phyloP scores from a whole-genome alignment of 2,797 vertebrate genomes.

The Holocentrus rufus region DNA sequence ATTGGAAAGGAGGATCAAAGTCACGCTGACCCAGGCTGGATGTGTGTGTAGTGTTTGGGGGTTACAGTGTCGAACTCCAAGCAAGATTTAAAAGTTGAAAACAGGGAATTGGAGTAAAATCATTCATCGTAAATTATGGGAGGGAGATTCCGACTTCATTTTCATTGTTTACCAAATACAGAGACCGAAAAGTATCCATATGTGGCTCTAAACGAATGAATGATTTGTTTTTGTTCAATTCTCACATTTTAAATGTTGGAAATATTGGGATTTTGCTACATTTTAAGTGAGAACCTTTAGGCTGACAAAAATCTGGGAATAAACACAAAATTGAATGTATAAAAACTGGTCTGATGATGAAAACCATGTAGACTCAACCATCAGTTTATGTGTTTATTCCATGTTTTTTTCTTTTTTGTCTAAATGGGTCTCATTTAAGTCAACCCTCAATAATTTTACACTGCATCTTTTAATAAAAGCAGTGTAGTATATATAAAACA shows the following conservation, averaged over 20 bases:
- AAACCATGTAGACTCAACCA: no score
- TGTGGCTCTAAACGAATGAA: background rate
- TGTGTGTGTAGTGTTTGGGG: background rate
- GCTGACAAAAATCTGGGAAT: no score
- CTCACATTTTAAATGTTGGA: background rate
- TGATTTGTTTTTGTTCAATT: background rate
- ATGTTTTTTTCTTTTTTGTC: no score
- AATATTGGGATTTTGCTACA: background rate
- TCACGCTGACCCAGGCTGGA: background rate
- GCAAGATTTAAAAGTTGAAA: slow-evolving; percentile 2
- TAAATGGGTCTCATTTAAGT: no score
- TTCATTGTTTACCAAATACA: slow-evolving; percentile 10
- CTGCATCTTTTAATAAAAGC: no score
- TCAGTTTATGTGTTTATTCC: no score
- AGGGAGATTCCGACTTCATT: background rate
- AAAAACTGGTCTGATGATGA: no score
- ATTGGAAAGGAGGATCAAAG: slow-evolving; percentile 39
- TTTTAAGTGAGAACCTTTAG: no score
- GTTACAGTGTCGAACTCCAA: slow-evolving; percentile 25
- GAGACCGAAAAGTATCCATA: background rate
- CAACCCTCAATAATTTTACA: no score
- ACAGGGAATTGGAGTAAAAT: slow-evolving; percentile 10
- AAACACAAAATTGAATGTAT: no score
- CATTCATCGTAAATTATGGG: background rate
- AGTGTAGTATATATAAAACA: no score